These are phyloP conservation scores for Styela plicata DNA, from an alignment of 23 tunicate species.

Conservation along the genomic window DNA sequence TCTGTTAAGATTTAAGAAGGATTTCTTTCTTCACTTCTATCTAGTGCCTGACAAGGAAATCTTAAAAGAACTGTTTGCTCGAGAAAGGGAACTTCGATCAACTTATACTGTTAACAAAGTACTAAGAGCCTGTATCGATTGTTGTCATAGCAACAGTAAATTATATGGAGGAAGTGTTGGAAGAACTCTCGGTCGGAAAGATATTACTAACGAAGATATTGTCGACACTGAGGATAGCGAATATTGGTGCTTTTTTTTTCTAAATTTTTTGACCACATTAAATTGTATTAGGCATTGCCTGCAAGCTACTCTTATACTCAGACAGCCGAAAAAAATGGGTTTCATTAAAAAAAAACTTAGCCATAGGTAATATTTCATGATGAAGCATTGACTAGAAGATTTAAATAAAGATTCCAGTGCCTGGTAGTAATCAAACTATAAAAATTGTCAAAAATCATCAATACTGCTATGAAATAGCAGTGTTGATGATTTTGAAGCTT, in stretches of 20 bases:
- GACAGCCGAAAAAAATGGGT: too few species aligned
- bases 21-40: too few species aligned
- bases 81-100: constrained; percentile 25
- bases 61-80: neutral
- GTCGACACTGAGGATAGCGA: constrained; percentile 13
- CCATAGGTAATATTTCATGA: too few species aligned
- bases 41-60: constrained; percentile 9
- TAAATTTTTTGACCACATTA: neutral
- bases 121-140: constrained; percentile 10
- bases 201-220: neutral
- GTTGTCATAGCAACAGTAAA: constrained; percentile 19
- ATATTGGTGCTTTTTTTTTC: constrained; percentile 9
- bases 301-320: too few species aligned
- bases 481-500: too few species aligned
- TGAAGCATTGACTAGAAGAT: too few species aligned
- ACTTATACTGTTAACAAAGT: neutral
- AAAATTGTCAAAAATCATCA: too few species aligned
- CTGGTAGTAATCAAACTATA: too few species aligned
- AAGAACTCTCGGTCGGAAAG: neutral
- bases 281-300: neutral
- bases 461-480: too few species aligned
- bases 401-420: too few species aligned
- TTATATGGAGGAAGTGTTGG: neutral
- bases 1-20: too few species aligned
- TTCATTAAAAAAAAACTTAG: too few species aligned